Base-by-base conservation (phyloP, 1,140 invertebrate species). In the Drosophila lowei region DNA sequence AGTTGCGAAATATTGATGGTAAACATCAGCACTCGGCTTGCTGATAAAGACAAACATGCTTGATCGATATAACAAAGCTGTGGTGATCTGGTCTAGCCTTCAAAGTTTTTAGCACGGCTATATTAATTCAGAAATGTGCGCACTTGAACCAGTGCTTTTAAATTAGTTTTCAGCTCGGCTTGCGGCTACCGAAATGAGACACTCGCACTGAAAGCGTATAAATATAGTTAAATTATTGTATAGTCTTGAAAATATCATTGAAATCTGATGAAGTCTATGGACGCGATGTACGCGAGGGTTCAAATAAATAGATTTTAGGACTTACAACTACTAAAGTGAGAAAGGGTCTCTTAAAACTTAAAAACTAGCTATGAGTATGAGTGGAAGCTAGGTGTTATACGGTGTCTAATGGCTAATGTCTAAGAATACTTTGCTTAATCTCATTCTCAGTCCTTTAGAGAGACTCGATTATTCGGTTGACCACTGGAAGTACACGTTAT, bases 231-330 rank as follows among this genome's bases (percentile, higher is more conserved):
- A 28, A 53, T 47, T 68, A 62, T 53, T 53, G 48, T 54, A 2
- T 25, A 58, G 30, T 59, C 59, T 65, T n/a, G 48, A 60, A 48
- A 74, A 71, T 52, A 47, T 72, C 66, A 50, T 21, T 21, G 56
- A 16, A 18, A 7, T 49, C 38, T 57, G 23, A 43, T 38, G 16
- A 15, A 62, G 44, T 18, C 42, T 44, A 0, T 13, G 6, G 13
- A 7, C 28, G 18, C 6, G 7, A 7, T 7, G 0, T 7, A 1
- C 8, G 28, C n/a, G 48, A 38, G 41, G 3, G 8, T 34, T 34
- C 30, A 64, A 73, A 73, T 73, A 74, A 74, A 74, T 74, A 74
- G 48, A 11, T 61, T 48, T 65, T 30, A 34, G 53, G 30, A n/a
- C 54, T 73, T 64, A 52, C 23, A 11, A 18, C 30, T 68, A 57